phyloP scores from a whole-genome alignment of 2,888 invertebrate genomes.

The Ganaspis brasiliensis region DNA sequence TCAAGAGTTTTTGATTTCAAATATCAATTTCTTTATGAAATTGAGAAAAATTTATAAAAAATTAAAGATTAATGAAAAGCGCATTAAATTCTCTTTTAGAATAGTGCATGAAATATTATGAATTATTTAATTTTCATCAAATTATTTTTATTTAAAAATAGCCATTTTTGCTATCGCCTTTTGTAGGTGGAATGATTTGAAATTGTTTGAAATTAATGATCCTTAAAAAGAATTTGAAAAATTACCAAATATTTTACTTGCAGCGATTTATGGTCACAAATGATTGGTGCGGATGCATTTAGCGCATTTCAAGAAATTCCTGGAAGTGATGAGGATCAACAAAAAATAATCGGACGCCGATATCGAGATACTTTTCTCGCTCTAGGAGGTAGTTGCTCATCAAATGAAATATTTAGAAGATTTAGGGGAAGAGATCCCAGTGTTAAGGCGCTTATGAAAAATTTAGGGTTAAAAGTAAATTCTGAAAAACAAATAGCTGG shows the following conservation, averaged over 20 bases:
- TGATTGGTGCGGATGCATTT: conserved; percentile 95
- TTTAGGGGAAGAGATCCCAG: conserved; percentile 97
- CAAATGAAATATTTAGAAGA: conserved; percentile 92
- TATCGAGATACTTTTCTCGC: conserved; percentile 93
- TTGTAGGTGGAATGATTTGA: no score
- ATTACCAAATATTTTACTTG: conserved; percentile 79
- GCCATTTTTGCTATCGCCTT: no score
- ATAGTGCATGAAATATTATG: no score
- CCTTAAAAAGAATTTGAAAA: no score
- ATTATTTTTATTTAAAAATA: neutral
- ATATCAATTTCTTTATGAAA: no score
- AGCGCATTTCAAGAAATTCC: conserved; percentile 89
- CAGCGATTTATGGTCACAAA: conserved; percentile 91
- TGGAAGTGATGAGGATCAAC: conserved; percentile 81
- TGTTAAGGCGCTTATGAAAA: conserved; percentile 89
- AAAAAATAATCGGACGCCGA: conserved; percentile 85
- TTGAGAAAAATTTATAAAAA: no score
- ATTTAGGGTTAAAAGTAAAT: conserved; percentile 80
- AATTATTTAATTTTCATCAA: no score
- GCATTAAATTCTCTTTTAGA: no score
- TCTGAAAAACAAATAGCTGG: conserved; percentile 6
- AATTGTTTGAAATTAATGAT: no score
- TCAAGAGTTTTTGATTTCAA: no score
- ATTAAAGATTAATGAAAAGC: no score
- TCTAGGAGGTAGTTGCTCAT: conserved; percentile 90